Conservation (phyloP, 2,888 invertebrate species). For the Noctua comes region DNA sequence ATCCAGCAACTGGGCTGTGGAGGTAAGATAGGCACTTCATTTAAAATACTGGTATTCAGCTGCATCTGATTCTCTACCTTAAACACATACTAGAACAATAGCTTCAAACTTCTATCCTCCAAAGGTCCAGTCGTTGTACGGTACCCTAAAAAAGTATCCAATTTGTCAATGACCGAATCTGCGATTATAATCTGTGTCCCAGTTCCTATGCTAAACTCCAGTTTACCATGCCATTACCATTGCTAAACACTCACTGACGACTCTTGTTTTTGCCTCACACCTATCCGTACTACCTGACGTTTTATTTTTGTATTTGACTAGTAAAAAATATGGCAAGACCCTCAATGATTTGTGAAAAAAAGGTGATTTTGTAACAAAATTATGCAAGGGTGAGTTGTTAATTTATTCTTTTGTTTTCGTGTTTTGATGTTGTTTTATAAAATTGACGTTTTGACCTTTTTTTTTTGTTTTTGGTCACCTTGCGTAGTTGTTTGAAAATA, state of each 20-base stretch:
- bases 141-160: conserved; percentile 56
- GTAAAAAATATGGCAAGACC: neutral
- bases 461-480: neutral
- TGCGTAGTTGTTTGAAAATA: neutral
- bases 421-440: conserved; percentile 12
- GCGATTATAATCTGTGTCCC: conserved; percentile 72
- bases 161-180: conserved; percentile 73
- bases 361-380: conserved; percentile 5
- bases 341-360: conserved; percentile 33
- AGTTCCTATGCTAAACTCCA: conserved; percentile 71
- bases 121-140: conserved; percentile 4
- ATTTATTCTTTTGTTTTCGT: conserved; percentile 33
- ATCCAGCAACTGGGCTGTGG: too few relatives aligned
- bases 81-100: too few relatives aligned
- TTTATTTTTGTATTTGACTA: conserved; percentile 3
- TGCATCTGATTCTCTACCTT: neutral
- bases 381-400: conserved; percentile 38
- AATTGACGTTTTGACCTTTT: neutral
- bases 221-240: conserved; percentile 61
- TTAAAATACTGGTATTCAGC: neutral
- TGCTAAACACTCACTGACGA: conserved; percentile 60
- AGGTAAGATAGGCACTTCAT: too few relatives aligned
- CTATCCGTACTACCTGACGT: conserved; percentile 55
- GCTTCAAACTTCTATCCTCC: neutral
- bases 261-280: conserved; percentile 49